These are phyloP conservation scores for Notiomystis cincta DNA, from an alignment of 2,113 vertebrate genomes.

Conservation along the genomic window DNA sequence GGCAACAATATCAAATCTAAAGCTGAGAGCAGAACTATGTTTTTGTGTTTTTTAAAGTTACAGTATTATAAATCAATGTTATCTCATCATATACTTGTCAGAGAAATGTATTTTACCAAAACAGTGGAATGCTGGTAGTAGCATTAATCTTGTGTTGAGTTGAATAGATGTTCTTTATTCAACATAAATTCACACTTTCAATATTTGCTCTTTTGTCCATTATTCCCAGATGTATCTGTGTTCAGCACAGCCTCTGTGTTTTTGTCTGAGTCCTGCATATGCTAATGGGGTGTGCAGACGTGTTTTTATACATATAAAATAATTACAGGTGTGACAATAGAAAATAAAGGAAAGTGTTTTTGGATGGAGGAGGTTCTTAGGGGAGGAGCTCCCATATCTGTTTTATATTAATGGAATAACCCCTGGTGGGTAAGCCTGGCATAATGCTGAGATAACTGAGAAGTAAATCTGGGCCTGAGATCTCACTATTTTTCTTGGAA, in stretches of 20 bases:
- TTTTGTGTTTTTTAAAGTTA: slow-evolving; percentile 17
- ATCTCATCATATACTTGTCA: not conserved
- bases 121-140: not conserved
- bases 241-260: not conserved
- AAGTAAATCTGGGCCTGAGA: not conserved
- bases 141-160: not conserved
- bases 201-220: not conserved
- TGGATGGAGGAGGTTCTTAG: not conserved
- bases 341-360: not conserved
- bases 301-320: not conserved
- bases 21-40: slow-evolving; percentile 8
- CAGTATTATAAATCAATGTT: slow-evolving; percentile 13
- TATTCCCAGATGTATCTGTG: not conserved
- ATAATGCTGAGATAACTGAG: not conserved
- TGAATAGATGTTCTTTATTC: not conserved
- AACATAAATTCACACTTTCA: not conserved
- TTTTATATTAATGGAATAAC: not conserved
- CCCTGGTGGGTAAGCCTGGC: not conserved
- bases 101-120: not conserved
- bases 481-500: not conserved
- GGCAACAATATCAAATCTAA: slow-evolving; percentile 58
- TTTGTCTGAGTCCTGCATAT: not conserved
- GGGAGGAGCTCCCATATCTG: not conserved
- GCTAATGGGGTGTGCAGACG: rapidly evolving
- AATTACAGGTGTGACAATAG: not conserved